Evolutionary conservation across 1,140 invertebrate species (phyloP).

Genomic region (Microplitis demolitor): DNA sequence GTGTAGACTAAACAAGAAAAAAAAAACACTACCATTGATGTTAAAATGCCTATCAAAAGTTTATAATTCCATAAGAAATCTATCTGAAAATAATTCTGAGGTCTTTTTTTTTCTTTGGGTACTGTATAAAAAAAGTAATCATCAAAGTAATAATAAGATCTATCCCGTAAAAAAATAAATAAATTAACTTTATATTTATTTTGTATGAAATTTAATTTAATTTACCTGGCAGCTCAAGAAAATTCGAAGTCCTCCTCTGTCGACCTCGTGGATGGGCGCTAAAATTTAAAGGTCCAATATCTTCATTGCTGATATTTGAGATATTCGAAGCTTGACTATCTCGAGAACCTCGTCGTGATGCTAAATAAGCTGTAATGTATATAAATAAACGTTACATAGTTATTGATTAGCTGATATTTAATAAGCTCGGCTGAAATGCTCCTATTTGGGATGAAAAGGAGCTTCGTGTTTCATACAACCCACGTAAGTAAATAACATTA

Average conservation of each 20-base stretch:
- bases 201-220: neutral
- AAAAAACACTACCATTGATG: no score
- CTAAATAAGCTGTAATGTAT: constrained; percentile 68
- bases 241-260: constrained; percentile 81
- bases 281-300: constrained; percentile 78
- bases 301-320: constrained; percentile 75
- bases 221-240: constrained; percentile 82
- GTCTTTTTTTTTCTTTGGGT: no score
- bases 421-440: neutral
- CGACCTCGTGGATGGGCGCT: constrained; percentile 74
- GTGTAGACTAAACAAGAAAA: no score
- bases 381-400: constrained; percentile 12
- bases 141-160: no score
- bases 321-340: constrained; percentile 71
- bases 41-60: no score
- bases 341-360: constrained; percentile 72
- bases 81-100: no score
- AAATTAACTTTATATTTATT: no score
- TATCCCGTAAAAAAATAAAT: no score
- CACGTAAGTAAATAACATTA: no score
- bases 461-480: no score
- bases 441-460: neutral
- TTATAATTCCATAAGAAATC: no score
- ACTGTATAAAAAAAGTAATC: no score
- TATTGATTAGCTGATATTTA: neutral